phyloP scores from a whole-genome alignment of 2,888 invertebrate genomes.

The Caenorhabditis virilis region DNA sequence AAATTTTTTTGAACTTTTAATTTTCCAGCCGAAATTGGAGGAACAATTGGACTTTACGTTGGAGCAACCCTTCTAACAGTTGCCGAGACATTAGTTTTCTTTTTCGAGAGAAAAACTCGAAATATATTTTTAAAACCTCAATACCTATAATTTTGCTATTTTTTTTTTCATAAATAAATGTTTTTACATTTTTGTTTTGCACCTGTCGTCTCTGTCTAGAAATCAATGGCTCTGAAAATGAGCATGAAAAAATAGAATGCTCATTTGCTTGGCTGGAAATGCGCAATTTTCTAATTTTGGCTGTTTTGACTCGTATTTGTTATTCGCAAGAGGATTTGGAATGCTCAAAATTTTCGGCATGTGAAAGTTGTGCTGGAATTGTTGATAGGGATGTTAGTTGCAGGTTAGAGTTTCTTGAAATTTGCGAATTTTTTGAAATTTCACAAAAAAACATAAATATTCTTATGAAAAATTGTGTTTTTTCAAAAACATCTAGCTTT shows the following conservation, averaged over 20 bases:
- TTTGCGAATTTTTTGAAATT: no score
- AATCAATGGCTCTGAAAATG: no score
- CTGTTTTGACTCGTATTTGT: conserved; percentile 4
- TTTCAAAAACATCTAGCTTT: no score
- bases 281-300: background rate
- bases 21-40: conserved; percentile 62
- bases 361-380: no score
- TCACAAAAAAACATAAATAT: no score
- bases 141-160: conserved; percentile 6
- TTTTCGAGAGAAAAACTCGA: conserved; percentile 54
- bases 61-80: conserved; percentile 58
- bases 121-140: conserved; percentile 40
- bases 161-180: conserved; percentile 1
- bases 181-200: background rate
- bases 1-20: background rate
- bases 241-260: no score
- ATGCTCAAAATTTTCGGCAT: background rate
- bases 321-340: background rate
- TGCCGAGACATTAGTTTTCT: conserved; percentile 59
- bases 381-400: no score
- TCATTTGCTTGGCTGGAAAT: no score
- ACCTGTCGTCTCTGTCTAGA: no score
- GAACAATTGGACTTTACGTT: conserved; percentile 63
- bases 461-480: no score
- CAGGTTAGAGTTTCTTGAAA: no score